Base-by-base conservation (phyloP, 2,113 vertebrate species). In the Pelobates fuscus region DNA sequence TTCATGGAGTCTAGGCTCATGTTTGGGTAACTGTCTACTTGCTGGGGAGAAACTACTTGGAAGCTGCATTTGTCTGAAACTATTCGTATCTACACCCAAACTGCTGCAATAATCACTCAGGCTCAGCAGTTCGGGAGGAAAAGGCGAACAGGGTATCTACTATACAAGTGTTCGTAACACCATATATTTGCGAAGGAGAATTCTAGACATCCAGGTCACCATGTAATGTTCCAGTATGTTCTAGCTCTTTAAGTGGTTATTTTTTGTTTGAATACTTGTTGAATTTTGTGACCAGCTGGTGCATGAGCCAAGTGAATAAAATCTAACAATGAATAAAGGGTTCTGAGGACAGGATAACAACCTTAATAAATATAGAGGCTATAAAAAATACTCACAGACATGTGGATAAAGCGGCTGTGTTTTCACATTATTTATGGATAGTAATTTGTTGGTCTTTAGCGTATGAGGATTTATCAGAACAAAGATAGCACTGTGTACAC, bases 371-470 rank as follows among this genome's bases (percentile, higher is more conserved):
- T 59, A 17, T 5, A 24, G 11, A 27, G 55, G 15, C 32, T 10
- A 37, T 59, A 20, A 26, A 70, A 41, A 55, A 55, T 41, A 58
- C 32, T 44, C 55, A 2, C 14, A 41, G 52, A 24, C 26, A 59
- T 44, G 68, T 70, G 37, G 23, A 17, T 65, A 44, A 65, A 44
- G 23, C 63, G 43, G 23, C 41, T 26, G 41, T 26, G 55, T 60
- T 61, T 70, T 17, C n/a, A 20, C n/a, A 8, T 46, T 61, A 59
- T 59, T 43, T 70, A 71, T 71, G 14, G 15, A 10, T 11, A 20
- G 37, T 49, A 27, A 44, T 26, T 41, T 60, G 29, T 58, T 66
- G 63, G 21, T 25, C 63, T 66, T 70, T 58, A 70, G 24, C 52
- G 17, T 69, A 29, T 26, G 65, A 17, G 7, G 17, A 58, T 27